Conservation (phyloP, 1,140 invertebrate species). For the Heliconius melpomene region DNA sequence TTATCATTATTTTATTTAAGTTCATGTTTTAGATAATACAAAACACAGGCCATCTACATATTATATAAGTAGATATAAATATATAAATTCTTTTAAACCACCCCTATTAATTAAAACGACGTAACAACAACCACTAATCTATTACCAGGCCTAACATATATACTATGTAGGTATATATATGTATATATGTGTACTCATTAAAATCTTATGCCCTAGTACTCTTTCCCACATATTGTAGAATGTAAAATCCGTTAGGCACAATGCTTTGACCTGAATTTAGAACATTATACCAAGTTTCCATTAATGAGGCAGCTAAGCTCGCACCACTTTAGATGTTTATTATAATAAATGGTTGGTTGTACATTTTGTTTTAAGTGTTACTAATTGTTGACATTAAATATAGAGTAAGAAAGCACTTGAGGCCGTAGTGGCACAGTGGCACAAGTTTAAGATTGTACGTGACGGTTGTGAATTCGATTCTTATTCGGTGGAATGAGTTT, state of each 20-base stretch:
- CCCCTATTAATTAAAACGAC: not conserved
- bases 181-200: constrained; percentile 14
- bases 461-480: no score
- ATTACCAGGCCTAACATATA: constrained; percentile 15
- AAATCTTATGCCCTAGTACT: constrained; percentile 29
- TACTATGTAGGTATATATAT: not conserved
- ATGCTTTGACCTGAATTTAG: constrained; percentile 19
- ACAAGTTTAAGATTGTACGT: not conserved
- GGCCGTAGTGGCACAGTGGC: no score
- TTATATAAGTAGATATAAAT: no score
- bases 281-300: constrained; percentile 7
- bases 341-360: not conserved
- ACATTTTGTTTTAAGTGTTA: not conserved
- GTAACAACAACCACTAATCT: constrained; percentile 17
- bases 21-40: no score
- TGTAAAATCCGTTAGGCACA: constrained; percentile 15
- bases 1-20: no score
- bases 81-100: not conserved
- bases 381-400: not conserved
- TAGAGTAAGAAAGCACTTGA: not conserved
- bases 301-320: not conserved
- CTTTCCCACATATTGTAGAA: constrained; percentile 18
- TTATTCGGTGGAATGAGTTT: no score
- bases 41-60: no score
- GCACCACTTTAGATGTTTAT: not conserved